Evolutionary conservation across 2,888 invertebrate genomes (phyloP).

Genomic region (Resseliella maxima): DNA sequence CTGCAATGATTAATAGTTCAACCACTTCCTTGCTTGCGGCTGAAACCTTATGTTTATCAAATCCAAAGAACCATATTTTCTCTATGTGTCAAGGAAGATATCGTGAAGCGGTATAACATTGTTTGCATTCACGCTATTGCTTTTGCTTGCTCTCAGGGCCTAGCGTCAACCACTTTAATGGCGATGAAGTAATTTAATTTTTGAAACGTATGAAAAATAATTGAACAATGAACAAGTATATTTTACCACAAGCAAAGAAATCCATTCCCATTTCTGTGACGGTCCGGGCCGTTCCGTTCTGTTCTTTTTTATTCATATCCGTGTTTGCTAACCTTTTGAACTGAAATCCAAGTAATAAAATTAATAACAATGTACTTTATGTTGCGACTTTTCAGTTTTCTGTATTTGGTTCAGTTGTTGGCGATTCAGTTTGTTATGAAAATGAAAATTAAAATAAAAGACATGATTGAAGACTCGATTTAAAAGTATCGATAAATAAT

Average conservation of each 20-base stretch:
- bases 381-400: not conserved
- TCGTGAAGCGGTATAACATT: not conserved
- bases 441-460: not conserved
- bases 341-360: slow-evolving; percentile 33
- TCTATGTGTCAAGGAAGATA: slow-evolving; percentile 33
- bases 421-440: not conserved
- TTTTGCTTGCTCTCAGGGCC: not conserved
- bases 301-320: not conserved
- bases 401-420: not conserved
- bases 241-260: slow-evolving; percentile 48
- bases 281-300: not conserved
- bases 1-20: slow-evolving; percentile 34
- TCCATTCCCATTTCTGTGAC: not conserved
- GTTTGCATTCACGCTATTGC: not conserved
- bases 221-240: slow-evolving; percentile 34
- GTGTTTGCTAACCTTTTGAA: slow-evolving; percentile 40
- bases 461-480: slow-evolving; percentile 24
- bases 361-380: slow-evolving; percentile 38
- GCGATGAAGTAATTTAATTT: slow-evolving; percentile 43
- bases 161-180: not conserved
- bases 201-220: slow-evolving; percentile 30
- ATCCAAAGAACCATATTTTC: slow-evolving; percentile 48
- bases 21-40: slow-evolving; percentile 55
- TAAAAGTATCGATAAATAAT: not conserved
- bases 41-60: slow-evolving; percentile 51